These are phyloP conservation scores for Gallinago undulata DNA, from an alignment of 2,113 vertebrate genomes.

Conservation along the genomic window DNA sequence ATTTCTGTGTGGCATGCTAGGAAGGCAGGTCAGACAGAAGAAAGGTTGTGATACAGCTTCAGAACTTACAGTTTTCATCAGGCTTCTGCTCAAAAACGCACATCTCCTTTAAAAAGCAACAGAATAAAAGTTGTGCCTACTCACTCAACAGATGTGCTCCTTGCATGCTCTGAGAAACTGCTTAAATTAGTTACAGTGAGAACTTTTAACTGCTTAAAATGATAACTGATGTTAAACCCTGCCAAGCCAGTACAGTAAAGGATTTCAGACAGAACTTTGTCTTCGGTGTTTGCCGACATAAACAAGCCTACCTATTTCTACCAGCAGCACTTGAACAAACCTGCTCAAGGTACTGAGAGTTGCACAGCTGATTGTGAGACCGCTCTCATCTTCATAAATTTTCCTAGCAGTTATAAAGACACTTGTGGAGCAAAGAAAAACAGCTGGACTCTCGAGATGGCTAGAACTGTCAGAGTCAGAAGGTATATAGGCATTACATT, in stretches of 20 bases:
- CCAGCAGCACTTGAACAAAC: not conserved
- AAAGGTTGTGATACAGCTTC: not conserved
- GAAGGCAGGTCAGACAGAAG: not conserved
- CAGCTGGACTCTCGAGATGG: not conserved
- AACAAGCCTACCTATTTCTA: not conserved
- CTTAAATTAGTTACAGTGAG: not conserved
- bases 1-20: not conserved
- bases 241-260: not conserved
- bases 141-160: not conserved
- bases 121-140: not conserved
- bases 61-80: not conserved
- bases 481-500: not conserved
- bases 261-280: not conserved
- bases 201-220: not conserved
- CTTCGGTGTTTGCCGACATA: not conserved
- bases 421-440: not conserved
- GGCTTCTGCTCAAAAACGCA: not conserved
- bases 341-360: not conserved
- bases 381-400: not conserved
- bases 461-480: not conserved
- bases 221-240: not conserved
- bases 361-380: not conserved
- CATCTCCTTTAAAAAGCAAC: not conserved
- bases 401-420: not conserved
- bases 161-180: not conserved